Conservation (phyloP, 2,888 invertebrate genomes). For the Neelides folsomi region DNA sequence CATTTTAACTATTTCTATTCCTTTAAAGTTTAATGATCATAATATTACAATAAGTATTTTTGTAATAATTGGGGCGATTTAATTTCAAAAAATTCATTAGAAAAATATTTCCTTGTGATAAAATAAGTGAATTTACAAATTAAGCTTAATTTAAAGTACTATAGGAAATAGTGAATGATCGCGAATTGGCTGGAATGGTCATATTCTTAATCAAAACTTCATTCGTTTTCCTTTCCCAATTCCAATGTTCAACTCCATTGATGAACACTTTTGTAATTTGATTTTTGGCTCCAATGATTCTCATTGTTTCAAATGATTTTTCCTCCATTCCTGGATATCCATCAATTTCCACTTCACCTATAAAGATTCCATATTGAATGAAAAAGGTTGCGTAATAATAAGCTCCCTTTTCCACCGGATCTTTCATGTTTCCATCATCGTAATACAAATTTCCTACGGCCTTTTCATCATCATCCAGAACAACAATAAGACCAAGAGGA, state of each 20-base stretch:
- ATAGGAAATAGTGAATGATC: no score
- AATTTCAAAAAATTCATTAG: no score
- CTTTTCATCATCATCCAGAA: constrained; percentile 42
- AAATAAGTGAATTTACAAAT: no score
- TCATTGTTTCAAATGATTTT: constrained; percentile 13
- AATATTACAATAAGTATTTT: no score
- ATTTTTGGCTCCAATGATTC: constrained; percentile 19
- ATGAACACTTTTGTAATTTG: constrained; percentile 12
- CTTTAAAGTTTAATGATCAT: no score
- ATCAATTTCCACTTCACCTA: constrained; percentile 9
- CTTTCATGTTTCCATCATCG: constrained; percentile 52
- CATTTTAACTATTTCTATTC: no score
- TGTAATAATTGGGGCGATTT: no score
- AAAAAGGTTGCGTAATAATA: constrained; percentile 21
- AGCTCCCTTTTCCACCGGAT: constrained; percentile 18
- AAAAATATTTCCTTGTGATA: no score
- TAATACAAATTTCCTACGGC: constrained; percentile 58
- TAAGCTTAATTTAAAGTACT: no score
- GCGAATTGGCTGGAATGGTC: constrained; percentile 10
- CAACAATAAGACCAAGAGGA: constrained; percentile 52
- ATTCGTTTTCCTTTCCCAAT: constrained; percentile 9
- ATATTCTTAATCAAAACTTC: constrained; percentile 21
- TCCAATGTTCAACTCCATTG: constrained; percentile 16
- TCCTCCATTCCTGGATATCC: constrained; percentile 20
- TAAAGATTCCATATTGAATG: constrained; percentile 9